Evolutionary conservation across 1,140 invertebrate species (phyloP).

Genomic region (Bathynomus jamesi): DNA sequence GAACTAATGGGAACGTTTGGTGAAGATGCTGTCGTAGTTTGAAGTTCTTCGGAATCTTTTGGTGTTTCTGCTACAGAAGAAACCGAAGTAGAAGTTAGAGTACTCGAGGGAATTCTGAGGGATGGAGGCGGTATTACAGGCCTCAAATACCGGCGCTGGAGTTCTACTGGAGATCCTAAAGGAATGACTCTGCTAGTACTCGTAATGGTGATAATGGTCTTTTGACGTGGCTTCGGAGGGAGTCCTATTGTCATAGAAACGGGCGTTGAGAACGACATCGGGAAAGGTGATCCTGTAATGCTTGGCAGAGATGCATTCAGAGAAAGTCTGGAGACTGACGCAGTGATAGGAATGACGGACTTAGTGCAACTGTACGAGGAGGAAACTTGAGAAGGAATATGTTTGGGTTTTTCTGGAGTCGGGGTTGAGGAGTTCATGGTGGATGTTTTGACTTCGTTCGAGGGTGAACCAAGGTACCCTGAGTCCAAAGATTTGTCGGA

Average conservation of each 20-base stretch:
- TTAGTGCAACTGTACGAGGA: neutral
- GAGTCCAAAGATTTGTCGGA: neutral
- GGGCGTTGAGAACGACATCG: neutral
- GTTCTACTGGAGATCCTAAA: neutral
- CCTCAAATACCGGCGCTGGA: neutral
- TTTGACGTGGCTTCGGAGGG: neutral
- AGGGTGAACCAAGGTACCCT: neutral
- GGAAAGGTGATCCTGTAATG: neutral
- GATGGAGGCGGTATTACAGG: neutral
- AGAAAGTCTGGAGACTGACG: neutral
- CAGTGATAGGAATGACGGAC: neutral
- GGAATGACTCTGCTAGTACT: neutral
- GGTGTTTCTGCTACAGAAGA: no score
- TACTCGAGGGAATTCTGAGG: neutral
- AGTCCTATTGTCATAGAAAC: neutral
- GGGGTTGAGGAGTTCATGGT: neutral
- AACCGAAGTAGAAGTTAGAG: neutral
- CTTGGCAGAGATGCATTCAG: neutral
- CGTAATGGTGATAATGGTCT: neutral
- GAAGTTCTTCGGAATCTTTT: neutral
- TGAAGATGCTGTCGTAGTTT: no score
- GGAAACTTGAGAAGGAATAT: neutral
- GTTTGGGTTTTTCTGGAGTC: neutral
- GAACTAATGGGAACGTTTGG: no score
- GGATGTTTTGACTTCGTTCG: neutral